Percentiles rank a stretch among this genome's conserved stretches.
Conservation (phyloP, 1,140 invertebrate genomes). For the Drosophila prosaltans region DNA sequence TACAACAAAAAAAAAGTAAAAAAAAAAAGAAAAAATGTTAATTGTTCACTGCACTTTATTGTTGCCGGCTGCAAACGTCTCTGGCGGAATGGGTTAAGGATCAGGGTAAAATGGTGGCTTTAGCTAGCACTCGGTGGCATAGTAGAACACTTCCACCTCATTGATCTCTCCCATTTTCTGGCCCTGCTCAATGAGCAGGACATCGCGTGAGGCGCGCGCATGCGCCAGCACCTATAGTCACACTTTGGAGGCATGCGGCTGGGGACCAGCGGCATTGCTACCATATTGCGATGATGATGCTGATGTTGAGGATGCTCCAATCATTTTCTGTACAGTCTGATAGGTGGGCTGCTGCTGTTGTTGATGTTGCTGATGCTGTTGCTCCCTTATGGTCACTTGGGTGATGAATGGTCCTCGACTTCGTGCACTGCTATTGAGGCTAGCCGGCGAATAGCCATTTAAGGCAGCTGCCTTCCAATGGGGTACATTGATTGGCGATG, state of each 20-base stretch:
- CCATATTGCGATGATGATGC: constrained; percentile 59
- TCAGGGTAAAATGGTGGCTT: neutral
- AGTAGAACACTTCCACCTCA: constrained; percentile 79
- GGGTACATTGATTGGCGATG: constrained; percentile 71
- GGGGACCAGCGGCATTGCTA: constrained; percentile 51
- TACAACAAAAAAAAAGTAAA: constrained; percentile 13
- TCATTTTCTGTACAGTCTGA: constrained; percentile 70
- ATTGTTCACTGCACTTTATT: constrained; percentile 21
- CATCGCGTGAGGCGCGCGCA: constrained; percentile 70
- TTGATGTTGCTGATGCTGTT: constrained; percentile 45
- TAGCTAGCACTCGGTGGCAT: constrained; percentile 74
- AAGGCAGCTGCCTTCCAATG: constrained; percentile 75
- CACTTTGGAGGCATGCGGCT: constrained; percentile 81
- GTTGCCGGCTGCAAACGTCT: constrained; percentile 41
- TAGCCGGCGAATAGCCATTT: constrained; percentile 71
- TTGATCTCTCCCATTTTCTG: constrained; percentile 33
- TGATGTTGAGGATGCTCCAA: constrained; percentile 22
- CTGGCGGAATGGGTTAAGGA: neutral
- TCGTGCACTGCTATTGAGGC: constrained; percentile 77
- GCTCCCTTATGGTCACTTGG: constrained; percentile 84
- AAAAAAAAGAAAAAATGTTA: neutral
- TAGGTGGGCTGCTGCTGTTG: constrained; percentile 62
- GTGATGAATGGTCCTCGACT: constrained; percentile 85
- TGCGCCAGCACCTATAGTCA: constrained; percentile 83
- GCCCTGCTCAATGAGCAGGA: constrained; percentile 31